phyloP scores from a whole-genome alignment of 1,140 invertebrate genomes.

The Andricus grossulariae region DNA sequence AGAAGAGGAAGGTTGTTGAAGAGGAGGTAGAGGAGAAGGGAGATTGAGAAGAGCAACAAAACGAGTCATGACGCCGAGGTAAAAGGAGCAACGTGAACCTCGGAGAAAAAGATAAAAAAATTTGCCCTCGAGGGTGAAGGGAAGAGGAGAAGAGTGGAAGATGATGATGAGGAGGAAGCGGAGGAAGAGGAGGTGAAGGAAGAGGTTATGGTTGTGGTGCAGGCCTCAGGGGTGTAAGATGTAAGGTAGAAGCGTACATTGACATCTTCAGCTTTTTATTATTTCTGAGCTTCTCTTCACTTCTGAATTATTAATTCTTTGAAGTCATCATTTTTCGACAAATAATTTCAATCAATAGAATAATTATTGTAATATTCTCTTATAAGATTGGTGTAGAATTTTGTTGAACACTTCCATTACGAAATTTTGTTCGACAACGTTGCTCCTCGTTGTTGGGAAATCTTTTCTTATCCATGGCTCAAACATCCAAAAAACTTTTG shows the following conservation, averaged over 20 bases:
- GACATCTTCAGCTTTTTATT: constrained; percentile 35
- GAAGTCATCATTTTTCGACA: too few species aligned
- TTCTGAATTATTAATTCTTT: too few species aligned
- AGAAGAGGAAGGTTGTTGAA: constrained; percentile 1
- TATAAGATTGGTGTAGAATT: too few species aligned
- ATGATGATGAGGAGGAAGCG: constrained; percentile 39
- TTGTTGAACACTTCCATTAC: too few species aligned
- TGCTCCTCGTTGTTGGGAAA: too few species aligned
- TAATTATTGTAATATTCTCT: background rate
- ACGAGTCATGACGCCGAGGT: constrained; percentile 62
- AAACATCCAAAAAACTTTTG: too few species aligned
- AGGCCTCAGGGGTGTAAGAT: constrained; percentile 31
- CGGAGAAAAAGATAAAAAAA: constrained; percentile 41
- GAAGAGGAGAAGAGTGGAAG: constrained; percentile 33
- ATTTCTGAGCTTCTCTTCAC: background rate
- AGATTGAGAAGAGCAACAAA: constrained; percentile 60
- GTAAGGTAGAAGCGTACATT: constrained; percentile 25
- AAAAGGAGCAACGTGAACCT: constrained; percentile 51
- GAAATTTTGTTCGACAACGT: too few species aligned
- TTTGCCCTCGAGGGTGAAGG: constrained; percentile 32
- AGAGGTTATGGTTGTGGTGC: constrained; percentile 41
- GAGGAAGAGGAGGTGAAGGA: constrained; percentile 4
- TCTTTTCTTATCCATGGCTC: too few species aligned
- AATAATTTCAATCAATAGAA: background rate
- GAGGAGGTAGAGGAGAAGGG: constrained; percentile 48